phyloP scores from a whole-genome alignment of 2,888 invertebrate genomes.

The Drosophila ezoana region DNA sequence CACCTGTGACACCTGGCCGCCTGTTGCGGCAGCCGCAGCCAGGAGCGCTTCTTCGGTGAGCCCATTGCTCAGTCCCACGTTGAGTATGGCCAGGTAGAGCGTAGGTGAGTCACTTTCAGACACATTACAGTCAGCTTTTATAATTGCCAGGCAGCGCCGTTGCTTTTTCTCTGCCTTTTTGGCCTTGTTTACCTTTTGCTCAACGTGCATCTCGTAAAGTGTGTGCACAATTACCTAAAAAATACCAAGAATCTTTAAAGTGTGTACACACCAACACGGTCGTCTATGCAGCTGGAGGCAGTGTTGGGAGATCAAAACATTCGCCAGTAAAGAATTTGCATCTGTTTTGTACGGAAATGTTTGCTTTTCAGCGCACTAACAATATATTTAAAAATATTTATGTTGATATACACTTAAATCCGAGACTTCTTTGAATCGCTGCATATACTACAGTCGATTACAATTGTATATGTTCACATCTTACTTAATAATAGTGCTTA shows the following conservation, averaged over 20 bases:
- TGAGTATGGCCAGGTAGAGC: conserved; percentile 88
- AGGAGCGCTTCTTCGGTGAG: conserved; percentile 88
- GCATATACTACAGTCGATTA: conserved; percentile 24
- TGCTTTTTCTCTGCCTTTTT: conserved; percentile 85
- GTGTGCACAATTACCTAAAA: conserved; percentile 27
- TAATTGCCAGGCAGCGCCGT: conserved; percentile 84
- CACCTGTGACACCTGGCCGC: conserved; percentile 87
- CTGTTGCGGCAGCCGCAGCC: conserved; percentile 86
- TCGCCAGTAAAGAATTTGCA: not conserved
- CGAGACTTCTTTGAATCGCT: not conserved
- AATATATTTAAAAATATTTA: conserved; percentile 6
- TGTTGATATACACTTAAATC: conserved; percentile 19
- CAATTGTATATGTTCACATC: conserved; percentile 17
- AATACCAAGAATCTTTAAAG: conserved; percentile 21
- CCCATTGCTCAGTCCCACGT: conserved; percentile 94
- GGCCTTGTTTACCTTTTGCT: conserved; percentile 62
- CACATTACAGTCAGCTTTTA: conserved; percentile 85
- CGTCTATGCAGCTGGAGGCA: not conserved
- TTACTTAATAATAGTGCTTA: conserved; percentile 12
- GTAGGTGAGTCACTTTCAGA: conserved; percentile 82
- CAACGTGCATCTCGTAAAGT: conserved; percentile 54
- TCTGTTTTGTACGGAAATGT: conserved; percentile 10
- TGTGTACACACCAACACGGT: conserved; percentile 34
- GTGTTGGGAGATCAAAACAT: conserved; percentile 6
- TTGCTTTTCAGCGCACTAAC: conserved; percentile 1